These are phyloP conservation scores for Epizoanthus illoricatus DNA, from an alignment of 92 coral and sea anemone species.

Conservation along the genomic window DNA sequence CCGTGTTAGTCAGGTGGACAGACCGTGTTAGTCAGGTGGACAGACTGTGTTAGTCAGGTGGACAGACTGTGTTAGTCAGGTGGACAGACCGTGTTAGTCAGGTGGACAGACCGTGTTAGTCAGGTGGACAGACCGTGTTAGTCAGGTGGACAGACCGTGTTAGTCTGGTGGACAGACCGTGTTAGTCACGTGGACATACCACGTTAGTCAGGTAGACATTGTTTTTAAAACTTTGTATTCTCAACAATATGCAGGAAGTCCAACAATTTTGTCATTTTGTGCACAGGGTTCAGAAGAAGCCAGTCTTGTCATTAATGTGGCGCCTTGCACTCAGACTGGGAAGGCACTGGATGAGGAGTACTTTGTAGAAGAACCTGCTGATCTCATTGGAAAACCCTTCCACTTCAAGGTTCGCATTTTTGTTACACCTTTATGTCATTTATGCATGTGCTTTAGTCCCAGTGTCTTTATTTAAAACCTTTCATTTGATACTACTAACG, in stretches of 20 bases:
- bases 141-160: too few relatives aligned
- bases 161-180: too few relatives aligned
- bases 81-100: too few relatives aligned
- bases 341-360: constrained; percentile 85
- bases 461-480: background rate
- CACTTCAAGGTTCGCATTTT: constrained; percentile 79
- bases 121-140: too few relatives aligned
- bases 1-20: too few relatives aligned
- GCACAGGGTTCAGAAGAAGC: constrained; percentile 92
- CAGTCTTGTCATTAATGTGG: constrained; percentile 81
- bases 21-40: too few relatives aligned
- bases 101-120: too few relatives aligned
- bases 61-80: too few relatives aligned
- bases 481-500: too few relatives aligned
- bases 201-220: background rate
- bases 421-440: background rate
- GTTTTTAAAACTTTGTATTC: background rate
- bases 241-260: background rate
- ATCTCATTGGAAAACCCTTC: constrained; percentile 86
- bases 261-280: background rate
- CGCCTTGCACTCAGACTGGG: constrained; percentile 84
- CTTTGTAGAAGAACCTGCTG: constrained; percentile 90
- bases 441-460: too few relatives aligned
- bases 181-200: too few relatives aligned
- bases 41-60: too few relatives aligned